Evolutionary conservation across 1,140 invertebrate species (phyloP).

Genomic region (Arion vulgaris): DNA sequence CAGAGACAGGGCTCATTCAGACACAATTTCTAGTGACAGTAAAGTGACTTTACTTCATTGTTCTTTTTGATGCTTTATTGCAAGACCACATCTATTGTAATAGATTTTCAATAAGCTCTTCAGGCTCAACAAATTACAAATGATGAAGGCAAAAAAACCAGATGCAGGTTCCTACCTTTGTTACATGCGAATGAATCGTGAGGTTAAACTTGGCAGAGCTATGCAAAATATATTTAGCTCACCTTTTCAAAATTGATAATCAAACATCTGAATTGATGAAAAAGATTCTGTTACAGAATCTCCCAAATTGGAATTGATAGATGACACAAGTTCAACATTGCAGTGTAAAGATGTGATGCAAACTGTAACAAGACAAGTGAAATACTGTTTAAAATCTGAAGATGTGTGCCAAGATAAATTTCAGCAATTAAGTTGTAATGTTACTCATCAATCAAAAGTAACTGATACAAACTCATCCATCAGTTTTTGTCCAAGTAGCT

Average conservation of each 20-base stretch:
- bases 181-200: no score
- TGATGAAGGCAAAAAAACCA: no score
- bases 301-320: background rate
- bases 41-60: no score
- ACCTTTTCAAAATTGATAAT: constrained; percentile 17
- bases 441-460: background rate
- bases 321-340: background rate
- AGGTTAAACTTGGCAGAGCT: constrained; percentile 20
- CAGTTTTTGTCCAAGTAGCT: background rate
- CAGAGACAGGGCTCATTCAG: no score
- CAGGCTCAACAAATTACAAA: no score
- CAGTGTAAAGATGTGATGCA: background rate
- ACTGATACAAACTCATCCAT: background rate
- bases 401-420: no score
- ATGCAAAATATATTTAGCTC: constrained; percentile 13
- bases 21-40: no score
- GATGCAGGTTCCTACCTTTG: no score
- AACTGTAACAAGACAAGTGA: background rate
- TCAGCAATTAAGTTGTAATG: background rate
- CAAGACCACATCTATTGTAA: no score
- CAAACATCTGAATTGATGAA: constrained; percentile 28
- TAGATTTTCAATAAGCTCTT: no score
- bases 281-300: constrained; percentile 17
- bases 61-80: no score
- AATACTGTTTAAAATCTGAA: background rate